Percentiles rank a stretch among this genome's conserved stretches.
Evolutionary conservation across 2,888 invertebrate species (phyloP).

Genomic region (Scaptomyza polygonia): DNA sequence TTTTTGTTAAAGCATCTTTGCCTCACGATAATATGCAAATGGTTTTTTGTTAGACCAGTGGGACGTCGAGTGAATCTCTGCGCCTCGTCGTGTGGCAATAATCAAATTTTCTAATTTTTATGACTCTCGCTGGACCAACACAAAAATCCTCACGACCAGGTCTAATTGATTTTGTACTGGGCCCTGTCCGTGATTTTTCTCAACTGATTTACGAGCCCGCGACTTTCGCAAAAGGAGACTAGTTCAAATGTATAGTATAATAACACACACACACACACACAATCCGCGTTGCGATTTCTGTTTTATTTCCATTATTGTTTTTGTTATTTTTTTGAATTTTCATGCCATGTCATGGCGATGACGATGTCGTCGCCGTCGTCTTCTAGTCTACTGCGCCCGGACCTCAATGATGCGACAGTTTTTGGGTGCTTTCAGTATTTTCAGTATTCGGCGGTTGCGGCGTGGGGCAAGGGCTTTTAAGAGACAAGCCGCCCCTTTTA

Average conservation of each 20-base stretch:
- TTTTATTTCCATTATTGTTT: slow-evolving; percentile 4
- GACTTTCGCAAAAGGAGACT: slow-evolving; percentile 3
- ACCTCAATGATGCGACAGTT: slow-evolving; percentile 71
- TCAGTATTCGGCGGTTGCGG: slow-evolving; percentile 26
- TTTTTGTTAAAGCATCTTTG: slow-evolving; percentile 70
- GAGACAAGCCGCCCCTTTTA: slow-evolving; percentile 57
- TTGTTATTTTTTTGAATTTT: slow-evolving; percentile 3
- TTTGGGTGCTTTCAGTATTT: slow-evolving; percentile 13
- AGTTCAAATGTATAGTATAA: background rate
- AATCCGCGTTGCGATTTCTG: slow-evolving; percentile 17
- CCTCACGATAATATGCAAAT: slow-evolving; percentile 75
- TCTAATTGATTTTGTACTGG: slow-evolving; percentile 72
- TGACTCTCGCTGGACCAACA: slow-evolving; percentile 69
- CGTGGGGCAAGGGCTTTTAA: slow-evolving; percentile 60
- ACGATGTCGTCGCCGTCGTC: slow-evolving; percentile 57
- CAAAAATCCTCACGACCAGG: slow-evolving; percentile 58
- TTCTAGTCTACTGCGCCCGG: slow-evolving; percentile 73
- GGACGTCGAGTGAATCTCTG: slow-evolving; percentile 56
- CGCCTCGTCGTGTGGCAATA: slow-evolving; percentile 72
- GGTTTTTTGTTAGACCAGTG: slow-evolving; percentile 27
- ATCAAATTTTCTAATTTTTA: slow-evolving; percentile 83
- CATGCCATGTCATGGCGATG: slow-evolving; percentile 44
- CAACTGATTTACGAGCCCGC: slow-evolving; percentile 37
- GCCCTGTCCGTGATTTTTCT: slow-evolving; percentile 55
- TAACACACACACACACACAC: slow-evolving; percentile 6